Evolutionary conservation across 2,888 invertebrate genomes (phyloP).

Genomic region (Idaea dimidiata): DNA sequence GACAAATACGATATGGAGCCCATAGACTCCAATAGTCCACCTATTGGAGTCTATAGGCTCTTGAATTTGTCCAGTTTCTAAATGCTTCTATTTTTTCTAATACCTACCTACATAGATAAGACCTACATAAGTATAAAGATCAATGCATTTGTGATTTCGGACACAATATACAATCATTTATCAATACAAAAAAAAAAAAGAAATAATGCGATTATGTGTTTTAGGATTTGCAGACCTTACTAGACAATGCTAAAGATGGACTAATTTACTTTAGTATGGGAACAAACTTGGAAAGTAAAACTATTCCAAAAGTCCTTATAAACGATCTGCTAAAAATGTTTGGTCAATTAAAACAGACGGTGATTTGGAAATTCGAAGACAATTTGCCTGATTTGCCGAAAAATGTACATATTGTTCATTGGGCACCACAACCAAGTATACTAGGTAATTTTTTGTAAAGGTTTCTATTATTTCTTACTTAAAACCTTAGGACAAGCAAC

Average conservation of each 20-base stretch:
- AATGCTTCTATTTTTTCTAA: too few relatives aligned
- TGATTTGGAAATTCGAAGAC: constrained; percentile 70
- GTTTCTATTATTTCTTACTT: not conserved
- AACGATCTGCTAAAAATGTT: constrained; percentile 51
- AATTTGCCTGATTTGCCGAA: constrained; percentile 45
- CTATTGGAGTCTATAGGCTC: too few relatives aligned
- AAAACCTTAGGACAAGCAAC: not conserved
- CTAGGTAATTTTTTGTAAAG: constrained; percentile 36
- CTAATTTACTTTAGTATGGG: constrained; percentile 62
- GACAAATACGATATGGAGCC: too few relatives aligned
- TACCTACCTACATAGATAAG: too few relatives aligned
- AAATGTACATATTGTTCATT: constrained; percentile 61
- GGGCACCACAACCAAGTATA: constrained; percentile 59
- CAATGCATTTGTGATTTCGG: too few relatives aligned
- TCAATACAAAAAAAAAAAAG: too few relatives aligned
- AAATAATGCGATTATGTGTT: constrained; percentile 6
- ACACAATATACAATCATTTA: too few relatives aligned
- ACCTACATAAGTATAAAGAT: too few relatives aligned
- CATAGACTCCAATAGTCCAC: too few relatives aligned
- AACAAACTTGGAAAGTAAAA: constrained; percentile 45
- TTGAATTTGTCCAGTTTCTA: too few relatives aligned
- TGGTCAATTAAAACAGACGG: constrained; percentile 56
- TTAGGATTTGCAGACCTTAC: constrained; percentile 45
- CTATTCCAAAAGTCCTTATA: constrained; percentile 39
- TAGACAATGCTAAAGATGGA: constrained; percentile 49